Base-by-base conservation (phyloP, 64 coral and sea anemone genomes). In the Astreopora myriophthalma region DNA sequence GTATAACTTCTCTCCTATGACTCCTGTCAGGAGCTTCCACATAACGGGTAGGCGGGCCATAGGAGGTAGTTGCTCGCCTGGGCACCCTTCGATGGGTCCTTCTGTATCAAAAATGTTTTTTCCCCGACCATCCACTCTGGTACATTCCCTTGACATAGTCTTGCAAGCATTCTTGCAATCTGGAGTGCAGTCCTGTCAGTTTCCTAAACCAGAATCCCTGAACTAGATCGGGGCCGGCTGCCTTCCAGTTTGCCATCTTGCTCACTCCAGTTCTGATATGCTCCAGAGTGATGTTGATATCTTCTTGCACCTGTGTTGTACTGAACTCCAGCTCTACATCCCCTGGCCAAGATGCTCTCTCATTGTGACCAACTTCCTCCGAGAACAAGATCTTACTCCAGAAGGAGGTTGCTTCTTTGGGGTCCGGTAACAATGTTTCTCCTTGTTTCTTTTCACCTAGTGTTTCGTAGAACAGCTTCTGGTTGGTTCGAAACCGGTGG, bases 181-280 rank as follows among this genome's bases (percentile, higher is more conserved):
- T 81, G 2, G 44, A 61, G 39, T 86, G 71, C 19, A 84, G 76
- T 25, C 38, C 69, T 28, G 44, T 86, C n/a, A 92, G 61, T 40
- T 77, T 86, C 81, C 76, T 92, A 13, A 92, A 85, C 80, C 90
- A 77, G 30, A 74, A 92, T 31, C 80, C 90, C 33, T 55, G 42
- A 35, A 86, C 40, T 28, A 62, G 58, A 69, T 86, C 64, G 7
- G 65, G 84, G 33, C 84, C 65, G 6, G 69, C 69, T 73, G 69
- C 69, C 69, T 73, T 73, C 69, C 25, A 73, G 34, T 39, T 76
- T 76, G 73, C 73, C 29, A 76, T 76, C 34, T 34, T 76, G 6
- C 33, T 76, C 30, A 76, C 73, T 76, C 73, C 33, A 71, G 28
- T 52, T 37, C 85, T 71, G 48, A 88, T 71, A 88, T 88, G 40